These are phyloP conservation scores for Pollenia amentaria DNA, from an alignment of 2,888 invertebrate genomes.

Conservation along the genomic window DNA sequence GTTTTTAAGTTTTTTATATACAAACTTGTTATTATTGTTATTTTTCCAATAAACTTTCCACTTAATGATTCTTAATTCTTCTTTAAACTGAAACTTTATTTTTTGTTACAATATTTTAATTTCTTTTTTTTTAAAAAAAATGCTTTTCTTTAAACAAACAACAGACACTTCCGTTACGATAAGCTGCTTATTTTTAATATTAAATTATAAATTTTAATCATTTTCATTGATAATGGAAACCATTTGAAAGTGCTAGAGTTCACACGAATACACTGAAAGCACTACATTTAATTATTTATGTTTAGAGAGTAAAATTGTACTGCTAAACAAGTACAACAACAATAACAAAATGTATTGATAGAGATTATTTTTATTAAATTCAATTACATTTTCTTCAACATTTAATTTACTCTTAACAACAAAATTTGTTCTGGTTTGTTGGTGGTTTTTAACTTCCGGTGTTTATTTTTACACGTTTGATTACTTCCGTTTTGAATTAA, in stretches of 20 bases:
- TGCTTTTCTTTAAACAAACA: not conserved
- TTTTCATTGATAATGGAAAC: slow-evolving; percentile 18
- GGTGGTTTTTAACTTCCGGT: slow-evolving; percentile 44
- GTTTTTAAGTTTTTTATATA: slow-evolving; percentile 1
- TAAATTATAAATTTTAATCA: not conserved
- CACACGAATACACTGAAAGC: slow-evolving; percentile 50
- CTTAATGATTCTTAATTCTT: not conserved
- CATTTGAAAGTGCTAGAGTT: slow-evolving; percentile 45
- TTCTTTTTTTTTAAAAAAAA: not conserved
- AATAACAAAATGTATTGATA: not conserved
- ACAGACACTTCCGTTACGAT: slow-evolving; percentile 63
- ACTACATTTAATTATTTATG: slow-evolving; percentile 26
- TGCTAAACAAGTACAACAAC: too few relatives aligned
- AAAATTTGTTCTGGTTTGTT: slow-evolving; percentile 15
- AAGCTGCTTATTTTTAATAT: slow-evolving; percentile 25
- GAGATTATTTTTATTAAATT: not conserved
- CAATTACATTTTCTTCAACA: slow-evolving; percentile 26
- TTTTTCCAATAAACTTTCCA: not conserved
- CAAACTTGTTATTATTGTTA: not conserved
- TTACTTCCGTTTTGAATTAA: slow-evolving; percentile 64
- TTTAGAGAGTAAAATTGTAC: not conserved
- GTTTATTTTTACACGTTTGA: slow-evolving; percentile 58
- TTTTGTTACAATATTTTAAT: not conserved
- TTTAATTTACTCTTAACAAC: not conserved
- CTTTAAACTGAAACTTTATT: not conserved